Base-by-base conservation (phyloP, 2,888 invertebrate genomes). In the Pollenia labialis region DNA sequence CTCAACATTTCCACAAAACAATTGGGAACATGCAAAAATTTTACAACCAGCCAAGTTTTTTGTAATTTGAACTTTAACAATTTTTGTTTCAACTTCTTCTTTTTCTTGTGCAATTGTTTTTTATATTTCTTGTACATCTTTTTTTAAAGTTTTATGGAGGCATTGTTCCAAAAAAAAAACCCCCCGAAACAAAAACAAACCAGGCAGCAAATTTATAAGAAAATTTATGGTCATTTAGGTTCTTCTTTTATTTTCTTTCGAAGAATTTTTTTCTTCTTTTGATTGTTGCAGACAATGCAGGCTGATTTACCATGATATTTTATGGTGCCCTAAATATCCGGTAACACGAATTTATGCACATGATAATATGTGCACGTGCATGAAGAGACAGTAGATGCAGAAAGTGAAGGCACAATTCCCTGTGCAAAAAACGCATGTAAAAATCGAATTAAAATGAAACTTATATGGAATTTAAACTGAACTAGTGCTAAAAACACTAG, bases 201-300 rank as follows among this genome's bases (percentile, higher is more conserved):
- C 48, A 50, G 48, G 42, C 74, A 56, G 54, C 42, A 74, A 46
- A 66, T 62, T 83, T 76, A 2, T 12, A 48, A 64, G 82, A 56
- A 83, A 83, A 83, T 83, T 82, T 82, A 76, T 76, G 69, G 60
- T 82, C 60, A 56, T 64, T 72, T 64, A 56, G 46, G 40, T 44
- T 60, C 54, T 68, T 48, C 12, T 46, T 40, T 7, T 32, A 32
- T n/a, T 4, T 50, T 32, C 12, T 48, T 32, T 72, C 1, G 4
- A 4, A 2, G 1, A 10, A 1, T 16, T 69, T 68, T 52, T 14
- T 12, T 62, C 44, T 62, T 2, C 48, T 74, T 4, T 50, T 77
- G 48, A 11, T 69, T 69, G 14, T 12, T n/a, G 52, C 54, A 71
- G 42, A 54, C 48, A 77, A 71, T 42, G 16, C 48, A 71, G 71